Percentiles rank a stretch among this genome's conserved stretches.
These are phyloP conservation scores for Bucorvus abyssinicus DNA, from an alignment of 2,797 vertebrate genomes.

Conservation along the genomic window DNA sequence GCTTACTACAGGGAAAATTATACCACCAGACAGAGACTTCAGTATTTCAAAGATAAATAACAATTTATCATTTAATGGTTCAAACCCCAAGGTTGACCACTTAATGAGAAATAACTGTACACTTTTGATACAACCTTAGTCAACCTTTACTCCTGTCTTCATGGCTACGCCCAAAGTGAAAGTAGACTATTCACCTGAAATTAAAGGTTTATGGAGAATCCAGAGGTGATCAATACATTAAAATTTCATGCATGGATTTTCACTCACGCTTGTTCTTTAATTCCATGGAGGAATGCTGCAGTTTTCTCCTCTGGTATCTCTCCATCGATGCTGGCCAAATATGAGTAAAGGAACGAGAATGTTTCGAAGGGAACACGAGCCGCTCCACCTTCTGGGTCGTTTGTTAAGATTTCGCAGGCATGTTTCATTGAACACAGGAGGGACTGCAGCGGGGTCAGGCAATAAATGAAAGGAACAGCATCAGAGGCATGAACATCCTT, in stretches of 20 bases:
- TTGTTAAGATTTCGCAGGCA: conserved; percentile 87
- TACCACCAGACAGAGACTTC: background rate
- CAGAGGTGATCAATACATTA: background rate
- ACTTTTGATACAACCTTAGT: background rate
- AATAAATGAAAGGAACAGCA: background rate
- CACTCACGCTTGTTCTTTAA: conserved; percentile 81
- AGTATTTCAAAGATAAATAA: background rate
- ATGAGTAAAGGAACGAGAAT: conserved; percentile 83
- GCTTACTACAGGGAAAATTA: background rate
- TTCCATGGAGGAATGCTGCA: conserved; percentile 72
- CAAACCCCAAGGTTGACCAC: background rate
- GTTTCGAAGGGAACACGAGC: conserved; percentile 81
- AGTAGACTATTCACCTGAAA: background rate
- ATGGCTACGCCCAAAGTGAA: background rate
- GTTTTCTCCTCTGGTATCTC: conserved; percentile 74
- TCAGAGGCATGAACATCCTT: background rate
- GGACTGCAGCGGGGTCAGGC: conserved; percentile 64
- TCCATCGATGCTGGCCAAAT: conserved; percentile 82
- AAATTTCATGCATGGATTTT: background rate
- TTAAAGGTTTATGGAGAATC: background rate
- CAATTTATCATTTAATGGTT: background rate
- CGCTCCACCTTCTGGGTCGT: conserved; percentile 81
- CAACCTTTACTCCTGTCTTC: background rate
- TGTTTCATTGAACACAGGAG: conserved; percentile 82
- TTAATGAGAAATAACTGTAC: background rate